Base-by-base conservation (phyloP, 2,888 invertebrate species). In the Boloria euphrosyne region DNA sequence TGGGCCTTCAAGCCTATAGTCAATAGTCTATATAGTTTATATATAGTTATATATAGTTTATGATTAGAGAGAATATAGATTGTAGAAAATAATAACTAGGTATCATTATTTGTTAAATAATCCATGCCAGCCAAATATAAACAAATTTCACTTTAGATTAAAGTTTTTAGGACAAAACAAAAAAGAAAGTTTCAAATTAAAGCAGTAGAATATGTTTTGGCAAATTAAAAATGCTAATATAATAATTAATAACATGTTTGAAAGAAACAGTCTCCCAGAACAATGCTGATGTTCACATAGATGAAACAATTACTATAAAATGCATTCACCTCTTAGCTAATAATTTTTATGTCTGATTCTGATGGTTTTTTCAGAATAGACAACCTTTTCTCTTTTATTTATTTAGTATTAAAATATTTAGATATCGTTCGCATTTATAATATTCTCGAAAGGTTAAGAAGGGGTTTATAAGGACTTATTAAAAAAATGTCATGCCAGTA, bases 241-340 rank as follows among this genome's bases (percentile, higher is more conserved):
- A n/a, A 44, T 22, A 22, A 22, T 55, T 22, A 22, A 22, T 55
- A 13, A n/a, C 44, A 44, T 44, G 10, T 44, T 46, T 57, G n/a
- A 57, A 22, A 22, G n/a, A 57, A 57, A 57, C 18, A 46, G 46
- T n/a, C 13, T 22, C 46, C 44, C 18, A 57, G 22, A 57, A 57
- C 46, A 57, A 57, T 57, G 46, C 13, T 46, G 13, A 10, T 46
- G 44, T 57, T 57, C 57, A 46, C 57, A 57, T 46, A 46, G 16
- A n/a, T 57, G 57, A 5, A 27, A 57, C 27, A 46, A 27, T 44
- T 44, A n/a, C 4, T 16, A 27, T 46, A 46, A n/a, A 57, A 57
- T 46, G 27, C 27, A 16, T 46, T 44, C 5, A 13, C 46, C 6
- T 46, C 57, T 57, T 57, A 46, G 22, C 27, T 57, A 44, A 46